A percentile compares a stretch with the other conserved stretches of the same genome.
phyloP scores from a whole-genome alignment of 2,113 vertebrate species.

The Syngnathus floridae region DNA sequence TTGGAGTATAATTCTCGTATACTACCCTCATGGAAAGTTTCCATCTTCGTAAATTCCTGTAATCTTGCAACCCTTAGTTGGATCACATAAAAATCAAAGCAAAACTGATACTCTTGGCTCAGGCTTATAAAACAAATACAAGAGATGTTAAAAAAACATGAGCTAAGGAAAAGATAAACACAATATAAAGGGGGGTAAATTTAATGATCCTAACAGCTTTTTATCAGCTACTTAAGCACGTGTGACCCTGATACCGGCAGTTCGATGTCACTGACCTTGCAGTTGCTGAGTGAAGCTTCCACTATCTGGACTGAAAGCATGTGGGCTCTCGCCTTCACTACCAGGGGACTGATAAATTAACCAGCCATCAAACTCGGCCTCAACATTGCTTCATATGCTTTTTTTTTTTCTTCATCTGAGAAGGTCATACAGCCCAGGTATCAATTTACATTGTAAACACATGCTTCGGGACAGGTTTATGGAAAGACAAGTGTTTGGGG shows the following conservation, averaged over 20 bases:
- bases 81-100: neutral
- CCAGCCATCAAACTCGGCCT: conserved; percentile 35
- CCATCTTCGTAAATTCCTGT: neutral
- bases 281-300: conserved; percentile 10
- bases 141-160: conserved; percentile 8
- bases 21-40: neutral
- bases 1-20: neutral
- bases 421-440: conserved; percentile 41
- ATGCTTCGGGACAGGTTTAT: conserved; percentile 48
- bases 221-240: conserved; percentile 60
- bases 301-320: conserved; percentile 25
- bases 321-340: conserved; percentile 41
- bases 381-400: conserved; percentile 38
- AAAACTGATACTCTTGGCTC: conserved; percentile 1
- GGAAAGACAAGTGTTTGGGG: conserved; percentile 39
- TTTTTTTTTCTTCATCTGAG: conserved; percentile 36
- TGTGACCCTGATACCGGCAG: conserved; percentile 52
- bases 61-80: neutral
- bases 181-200: conserved; percentile 36
- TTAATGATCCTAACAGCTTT: conserved; percentile 69
- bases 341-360: conserved; percentile 50
- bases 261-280: conserved; percentile 54
- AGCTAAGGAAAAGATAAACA: conserved; percentile 8
- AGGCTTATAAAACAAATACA: conserved; percentile 12
- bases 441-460: conserved; percentile 58